Conservation (phyloP, 2,113 vertebrate species). For the Salvelinus sp. region DNA sequence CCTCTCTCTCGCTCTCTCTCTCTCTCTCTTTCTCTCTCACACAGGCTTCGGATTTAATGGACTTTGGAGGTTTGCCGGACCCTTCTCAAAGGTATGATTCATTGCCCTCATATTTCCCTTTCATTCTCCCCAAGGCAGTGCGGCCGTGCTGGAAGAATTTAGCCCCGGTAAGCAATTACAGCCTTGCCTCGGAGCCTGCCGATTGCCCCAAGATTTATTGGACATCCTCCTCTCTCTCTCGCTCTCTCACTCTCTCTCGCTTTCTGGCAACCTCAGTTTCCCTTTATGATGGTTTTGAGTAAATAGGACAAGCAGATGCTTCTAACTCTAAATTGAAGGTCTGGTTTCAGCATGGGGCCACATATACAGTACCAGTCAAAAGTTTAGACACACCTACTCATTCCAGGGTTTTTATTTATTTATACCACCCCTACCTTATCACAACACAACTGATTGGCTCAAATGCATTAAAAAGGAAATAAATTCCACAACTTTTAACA, state of each 20-base stretch:
- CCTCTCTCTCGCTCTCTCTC: conserved; percentile 1
- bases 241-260: neutral
- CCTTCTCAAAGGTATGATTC: conserved; percentile 93
- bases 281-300: neutral
- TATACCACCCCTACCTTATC: too few species aligned
- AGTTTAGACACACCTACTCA: too few species aligned
- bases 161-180: conserved; percentile 25
- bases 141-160: conserved; percentile 15
- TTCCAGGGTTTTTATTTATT: too few species aligned
- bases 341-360: neutral
- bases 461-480: too few species aligned
- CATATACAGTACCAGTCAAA: too few species aligned
- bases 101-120: conserved; percentile 25
- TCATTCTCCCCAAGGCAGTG: conserved; percentile 20
- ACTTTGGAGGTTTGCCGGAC: conserved; percentile 96
- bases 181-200: conserved; percentile 12
- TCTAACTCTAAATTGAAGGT: neutral
- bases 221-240: neutral
- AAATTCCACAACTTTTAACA: too few species aligned
- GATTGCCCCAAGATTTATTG: conserved; percentile 34
- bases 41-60: conserved; percentile 98
- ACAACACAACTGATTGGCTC: too few species aligned
- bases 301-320: neutral
- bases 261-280: neutral
- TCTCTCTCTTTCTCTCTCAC: neutral